These are phyloP conservation scores for Tapirus terrestris DNA, from an alignment of 2,113 vertebrate genomes.

Conservation along the genomic window DNA sequence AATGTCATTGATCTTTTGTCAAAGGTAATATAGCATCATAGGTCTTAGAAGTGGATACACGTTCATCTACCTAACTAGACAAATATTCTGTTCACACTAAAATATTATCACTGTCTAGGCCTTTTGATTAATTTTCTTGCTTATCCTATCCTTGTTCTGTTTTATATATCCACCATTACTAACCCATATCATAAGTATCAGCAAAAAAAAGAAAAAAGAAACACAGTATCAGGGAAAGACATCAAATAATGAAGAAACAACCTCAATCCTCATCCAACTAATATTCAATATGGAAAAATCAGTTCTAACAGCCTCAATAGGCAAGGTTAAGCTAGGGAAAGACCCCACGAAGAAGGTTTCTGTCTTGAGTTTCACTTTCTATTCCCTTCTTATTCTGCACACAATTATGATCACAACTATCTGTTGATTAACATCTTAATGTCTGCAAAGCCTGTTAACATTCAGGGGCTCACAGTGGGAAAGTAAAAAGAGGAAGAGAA, in stretches of 20 bases:
- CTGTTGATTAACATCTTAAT: background rate
- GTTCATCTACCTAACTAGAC: background rate
- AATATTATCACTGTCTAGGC: background rate
- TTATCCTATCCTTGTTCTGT: slow-evolving; percentile 2
- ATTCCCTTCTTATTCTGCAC: background rate
- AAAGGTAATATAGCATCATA: background rate
- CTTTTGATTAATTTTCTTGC: background rate
- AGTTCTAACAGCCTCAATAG: background rate
- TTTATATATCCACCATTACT: background rate
- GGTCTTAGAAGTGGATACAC: background rate
- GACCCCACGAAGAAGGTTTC: background rate
- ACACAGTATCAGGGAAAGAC: background rate
- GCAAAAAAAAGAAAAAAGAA: background rate
- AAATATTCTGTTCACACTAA: background rate
- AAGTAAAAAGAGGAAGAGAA: background rate
- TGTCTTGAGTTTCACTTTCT: background rate
- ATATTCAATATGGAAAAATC: background rate
- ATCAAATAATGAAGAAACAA: background rate
- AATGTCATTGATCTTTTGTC: background rate
- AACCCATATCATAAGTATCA: background rate
- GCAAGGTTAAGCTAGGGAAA: background rate
- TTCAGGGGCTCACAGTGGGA: background rate
- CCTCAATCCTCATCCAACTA: background rate
- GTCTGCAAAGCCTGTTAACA: background rate
- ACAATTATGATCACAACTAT: background rate